Evolutionary conservation across 1,140 invertebrate genomes (phyloP), one percentile per base, ranked within the genome.

Genomic region (Drosophila biarmipes): DNA sequence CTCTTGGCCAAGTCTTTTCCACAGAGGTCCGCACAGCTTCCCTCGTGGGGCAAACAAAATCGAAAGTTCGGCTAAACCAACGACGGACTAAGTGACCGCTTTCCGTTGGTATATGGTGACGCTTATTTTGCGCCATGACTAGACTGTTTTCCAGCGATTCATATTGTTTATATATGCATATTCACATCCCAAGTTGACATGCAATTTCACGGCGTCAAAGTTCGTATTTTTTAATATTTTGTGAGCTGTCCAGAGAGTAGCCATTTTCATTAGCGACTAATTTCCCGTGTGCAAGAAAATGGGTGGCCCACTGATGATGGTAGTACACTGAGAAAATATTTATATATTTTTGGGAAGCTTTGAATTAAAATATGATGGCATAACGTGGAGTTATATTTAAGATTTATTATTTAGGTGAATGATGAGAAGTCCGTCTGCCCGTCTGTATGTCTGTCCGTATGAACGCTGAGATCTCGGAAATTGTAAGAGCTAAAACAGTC

Each of bases 51-150:
- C 37, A 40, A 68, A 59, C 15, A 49, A 74, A 79, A 82, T 66
- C 80, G 66, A 85, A 85, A 85, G 72, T 73, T 53, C 24, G 58
- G 45, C 57, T 45, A 48, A 52, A 42, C 45, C 46, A 38, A 35
- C 40, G 49, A 46, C 46, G 31, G 29, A 27, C 72, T 53, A 67
- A 53, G 35, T 59, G 37, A 68, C 62, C 48, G 48, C 37, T 40
- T 38, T 21, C 66, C 63, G 66, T 54, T 69, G 48, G 31, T 27
- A 48, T 35, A 31, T 69, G 42, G 63, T 48, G 46, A 48, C 46
- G 7, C 24, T 31, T 29, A 31, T 45, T 43, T 53, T 21, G 48
- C 42, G n/a, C 17, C 66, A 56, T 69, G 66, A 69, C 64, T 45
- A 24, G 19, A 10, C 63, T 10, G 1, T 38, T 67, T 37, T 66